Percentiles rank a stretch among this genome's conserved stretches.
These are phyloP conservation scores for Myrmecobius fasciatus DNA, from an alignment of 2,113 vertebrate species.

Conservation along the genomic window DNA sequence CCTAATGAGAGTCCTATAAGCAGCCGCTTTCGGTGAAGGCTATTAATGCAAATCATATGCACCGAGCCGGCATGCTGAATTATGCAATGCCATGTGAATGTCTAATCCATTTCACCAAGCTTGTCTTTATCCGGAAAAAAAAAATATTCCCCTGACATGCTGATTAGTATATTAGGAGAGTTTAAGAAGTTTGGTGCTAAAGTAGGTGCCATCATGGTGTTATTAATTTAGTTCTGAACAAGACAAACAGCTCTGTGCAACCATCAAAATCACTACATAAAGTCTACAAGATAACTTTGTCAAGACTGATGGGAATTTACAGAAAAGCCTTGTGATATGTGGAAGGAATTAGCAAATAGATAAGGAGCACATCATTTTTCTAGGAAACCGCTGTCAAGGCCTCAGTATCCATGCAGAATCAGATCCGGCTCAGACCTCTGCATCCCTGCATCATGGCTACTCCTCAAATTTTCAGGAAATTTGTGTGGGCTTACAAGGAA, in stretches of 20 bases:
- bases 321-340: conserved; percentile 72
- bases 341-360: conserved; percentile 76
- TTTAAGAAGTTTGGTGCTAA: conserved; percentile 83
- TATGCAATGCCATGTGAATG: conserved; percentile 83
- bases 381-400: conserved; percentile 68
- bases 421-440: conserved; percentile 51
- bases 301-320: conserved; percentile 78
- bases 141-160: conserved; percentile 82
- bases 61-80: conserved; percentile 86
- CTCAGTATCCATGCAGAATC: conserved; percentile 50
- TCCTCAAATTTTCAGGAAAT: conserved; percentile 54
- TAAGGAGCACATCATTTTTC: conserved; percentile 72
- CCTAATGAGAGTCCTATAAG: conserved; percentile 85
- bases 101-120: conserved; percentile 83
- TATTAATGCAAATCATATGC: conserved; percentile 90
- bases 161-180: conserved; percentile 85
- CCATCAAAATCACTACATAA: conserved; percentile 81
- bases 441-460: neutral
- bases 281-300: conserved; percentile 81
- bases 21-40: conserved; percentile 78
- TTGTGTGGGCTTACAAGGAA: conserved; percentile 50
- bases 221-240: conserved; percentile 85
- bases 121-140: conserved; percentile 83
- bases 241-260: conserved; percentile 80
- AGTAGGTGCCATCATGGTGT: conserved; percentile 68